Evolutionary conservation across 1,140 invertebrate genomes (phyloP).

Genomic region (Capitella teleta): DNA sequence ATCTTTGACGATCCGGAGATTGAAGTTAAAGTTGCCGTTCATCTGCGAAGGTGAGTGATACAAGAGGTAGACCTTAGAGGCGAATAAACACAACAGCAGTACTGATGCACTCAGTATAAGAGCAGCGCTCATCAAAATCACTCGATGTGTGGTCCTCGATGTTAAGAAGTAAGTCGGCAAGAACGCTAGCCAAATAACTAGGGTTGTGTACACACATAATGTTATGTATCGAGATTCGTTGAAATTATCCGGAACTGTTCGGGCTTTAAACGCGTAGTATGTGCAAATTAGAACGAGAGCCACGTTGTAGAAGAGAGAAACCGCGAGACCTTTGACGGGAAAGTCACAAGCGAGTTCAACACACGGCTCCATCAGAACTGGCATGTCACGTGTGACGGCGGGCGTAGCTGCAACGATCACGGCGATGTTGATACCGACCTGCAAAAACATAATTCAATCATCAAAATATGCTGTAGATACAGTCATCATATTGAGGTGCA

Average conservation of each 20-base stretch:
- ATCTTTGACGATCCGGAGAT: no score
- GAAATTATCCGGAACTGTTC: conserved; percentile 31
- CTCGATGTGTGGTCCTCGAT: conserved; percentile 6
- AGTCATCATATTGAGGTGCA: no score
- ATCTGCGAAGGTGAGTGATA: no score
- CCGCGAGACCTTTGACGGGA: conserved; percentile 6
- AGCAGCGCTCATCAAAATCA: conserved; percentile 17
- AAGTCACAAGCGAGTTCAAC: conserved; percentile 5
- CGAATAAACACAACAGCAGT: conserved; percentile 21
- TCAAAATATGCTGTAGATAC: no score
- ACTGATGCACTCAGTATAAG: conserved; percentile 22
- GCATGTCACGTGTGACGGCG: no score
- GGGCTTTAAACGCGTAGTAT: conserved; percentile 66
- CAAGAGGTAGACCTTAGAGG: conserved; percentile 35
- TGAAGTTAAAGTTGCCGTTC: no score
- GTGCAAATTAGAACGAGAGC: conserved; percentile 76
- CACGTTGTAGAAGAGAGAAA: conserved; percentile 65
- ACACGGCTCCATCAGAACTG: conserved; percentile 2
- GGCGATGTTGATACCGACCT: no score
- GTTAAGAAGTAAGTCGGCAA: conserved; percentile 25
- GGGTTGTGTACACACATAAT: conserved; percentile 28
- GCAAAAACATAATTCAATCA: no score
- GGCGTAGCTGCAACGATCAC: no score
- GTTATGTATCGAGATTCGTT: conserved; percentile 32
- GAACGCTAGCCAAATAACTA: conserved; percentile 29